Conservation (phyloP, 2,888 invertebrate genomes). For the Aspidapion aeneum region DNA sequence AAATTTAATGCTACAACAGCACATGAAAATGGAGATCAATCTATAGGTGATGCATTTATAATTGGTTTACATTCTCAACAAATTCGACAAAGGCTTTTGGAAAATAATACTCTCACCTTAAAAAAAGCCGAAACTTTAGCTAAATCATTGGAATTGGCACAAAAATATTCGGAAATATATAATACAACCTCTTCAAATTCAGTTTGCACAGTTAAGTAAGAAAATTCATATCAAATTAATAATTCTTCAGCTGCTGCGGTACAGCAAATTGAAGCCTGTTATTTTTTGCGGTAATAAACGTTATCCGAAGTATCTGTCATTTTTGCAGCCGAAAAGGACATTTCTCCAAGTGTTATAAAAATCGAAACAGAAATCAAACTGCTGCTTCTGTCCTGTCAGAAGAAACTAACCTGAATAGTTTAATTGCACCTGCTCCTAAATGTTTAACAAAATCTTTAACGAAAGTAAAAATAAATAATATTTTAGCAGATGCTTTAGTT, state of each 20-base stretch:
- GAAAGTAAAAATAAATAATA: neutral
- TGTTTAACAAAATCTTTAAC: neutral
- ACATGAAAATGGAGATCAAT: neutral
- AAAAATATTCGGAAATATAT: neutral
- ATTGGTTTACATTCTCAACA: neutral
- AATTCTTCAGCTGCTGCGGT: neutral
- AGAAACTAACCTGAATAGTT: neutral
- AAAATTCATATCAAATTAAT: too few species aligned
- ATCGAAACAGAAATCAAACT: neutral
- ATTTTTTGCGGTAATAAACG: neutral
- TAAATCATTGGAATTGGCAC: neutral
- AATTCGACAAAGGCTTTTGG: neutral
- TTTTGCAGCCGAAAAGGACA: neutral
- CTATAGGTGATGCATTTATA: neutral
- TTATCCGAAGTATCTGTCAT: neutral
- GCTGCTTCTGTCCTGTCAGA: neutral
- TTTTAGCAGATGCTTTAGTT: too few species aligned
- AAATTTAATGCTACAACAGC: neutral
- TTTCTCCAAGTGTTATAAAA: neutral
- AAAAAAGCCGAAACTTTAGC: too few species aligned
- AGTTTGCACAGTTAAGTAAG: neutral
- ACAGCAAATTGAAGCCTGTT: too few species aligned
- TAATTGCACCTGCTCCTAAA: neutral
- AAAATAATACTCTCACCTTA: neutral
- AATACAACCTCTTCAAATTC: neutral